A percentile compares a stretch with the other conserved stretches of the same genome.
Evolutionary conservation across 2,888 invertebrate species (phyloP).

Genomic region (Philonicus albiceps): DNA sequence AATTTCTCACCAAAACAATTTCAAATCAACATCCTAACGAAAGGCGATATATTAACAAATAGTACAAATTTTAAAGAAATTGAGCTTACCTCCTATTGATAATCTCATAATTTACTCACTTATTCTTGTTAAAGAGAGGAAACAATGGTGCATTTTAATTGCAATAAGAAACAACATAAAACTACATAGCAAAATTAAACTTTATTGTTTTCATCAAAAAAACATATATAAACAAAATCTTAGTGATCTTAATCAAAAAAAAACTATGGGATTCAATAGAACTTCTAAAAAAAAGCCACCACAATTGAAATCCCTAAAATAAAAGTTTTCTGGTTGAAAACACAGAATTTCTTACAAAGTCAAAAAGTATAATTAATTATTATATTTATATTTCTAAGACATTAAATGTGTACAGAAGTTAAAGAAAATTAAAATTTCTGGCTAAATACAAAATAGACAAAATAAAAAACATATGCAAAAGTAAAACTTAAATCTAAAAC

Average conservation of each 20-base stretch:
- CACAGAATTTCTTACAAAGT: not conserved
- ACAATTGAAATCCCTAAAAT: slow-evolving; percentile 24
- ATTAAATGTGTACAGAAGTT: not conserved
- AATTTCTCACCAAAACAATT: too few species aligned
- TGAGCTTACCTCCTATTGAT: too few species aligned
- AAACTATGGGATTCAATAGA: slow-evolving; percentile 9
- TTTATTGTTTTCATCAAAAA: slow-evolving; percentile 24
- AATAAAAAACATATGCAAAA: not conserved
- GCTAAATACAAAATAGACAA: not conserved
- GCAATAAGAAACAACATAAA: not conserved
- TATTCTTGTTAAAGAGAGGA: not conserved
- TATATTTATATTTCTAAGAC: not conserved
- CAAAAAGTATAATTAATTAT: not conserved
- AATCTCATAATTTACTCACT: too few species aligned
- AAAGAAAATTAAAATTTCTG: not conserved
- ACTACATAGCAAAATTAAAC: slow-evolving; percentile 10
- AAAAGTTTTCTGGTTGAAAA: not conserved
- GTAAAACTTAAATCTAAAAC: not conserved
- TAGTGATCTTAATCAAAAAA: not conserved
- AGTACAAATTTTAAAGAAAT: too few species aligned
- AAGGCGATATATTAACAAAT: too few species aligned
- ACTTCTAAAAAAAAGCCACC: slow-evolving; percentile 26
- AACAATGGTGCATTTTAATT: not conserved
- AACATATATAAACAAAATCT: slow-evolving; percentile 10
- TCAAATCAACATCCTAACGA: too few species aligned